Evolutionary conservation across 2,797 vertebrate genomes (phyloP).

Genomic region (Mus minutoides): DNA sequence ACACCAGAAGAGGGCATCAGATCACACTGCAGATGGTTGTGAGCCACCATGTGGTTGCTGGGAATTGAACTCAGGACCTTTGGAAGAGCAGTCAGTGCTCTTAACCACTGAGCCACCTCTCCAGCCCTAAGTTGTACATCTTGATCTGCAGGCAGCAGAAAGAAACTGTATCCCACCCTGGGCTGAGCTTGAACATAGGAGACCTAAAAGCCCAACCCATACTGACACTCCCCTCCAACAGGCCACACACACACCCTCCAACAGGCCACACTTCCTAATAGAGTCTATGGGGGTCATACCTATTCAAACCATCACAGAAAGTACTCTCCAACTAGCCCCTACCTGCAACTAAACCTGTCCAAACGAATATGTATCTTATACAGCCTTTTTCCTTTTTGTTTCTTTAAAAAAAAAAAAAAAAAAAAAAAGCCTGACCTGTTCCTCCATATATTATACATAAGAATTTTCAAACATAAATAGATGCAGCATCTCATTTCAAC

Average conservation of each 20-base stretch:
- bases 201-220: not conserved
- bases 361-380: not conserved
- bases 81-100: too few species aligned
- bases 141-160: not conserved
- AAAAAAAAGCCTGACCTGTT: not conserved
- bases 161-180: not conserved
- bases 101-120: too few species aligned
- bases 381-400: not conserved
- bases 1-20: too few species aligned
- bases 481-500: not conserved
- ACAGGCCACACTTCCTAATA: not conserved
- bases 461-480: not conserved
- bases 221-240: not conserved
- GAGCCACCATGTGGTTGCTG: too few species aligned
- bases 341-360: not conserved
- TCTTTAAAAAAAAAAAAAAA: not conserved
- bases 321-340: not conserved
- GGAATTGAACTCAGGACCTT: too few species aligned
- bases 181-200: not conserved
- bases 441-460: not conserved
- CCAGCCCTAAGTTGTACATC: not conserved
- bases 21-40: too few species aligned
- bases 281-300: not conserved
- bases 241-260: not conserved
- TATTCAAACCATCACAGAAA: not conserved